Base-by-base conservation (phyloP, 2,113 vertebrate genomes). In the Delphinus delphis region DNA sequence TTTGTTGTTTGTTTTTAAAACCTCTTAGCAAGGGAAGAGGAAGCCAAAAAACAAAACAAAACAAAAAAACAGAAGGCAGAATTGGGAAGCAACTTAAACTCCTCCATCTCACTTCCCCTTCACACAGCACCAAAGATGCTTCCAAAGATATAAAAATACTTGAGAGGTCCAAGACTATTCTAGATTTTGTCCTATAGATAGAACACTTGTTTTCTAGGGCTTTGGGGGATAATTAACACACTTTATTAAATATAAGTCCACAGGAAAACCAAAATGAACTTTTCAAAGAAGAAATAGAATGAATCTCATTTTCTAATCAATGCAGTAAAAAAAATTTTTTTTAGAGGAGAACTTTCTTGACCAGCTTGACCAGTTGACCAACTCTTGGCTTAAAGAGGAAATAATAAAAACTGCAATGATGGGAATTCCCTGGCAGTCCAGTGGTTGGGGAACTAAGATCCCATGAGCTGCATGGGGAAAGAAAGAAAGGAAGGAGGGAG, bases 351-450 rank as follows among this genome's bases (percentile, higher is more conserved):
- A 63, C 47, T 89, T 84, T 96, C n/a, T 90, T 60, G 9, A 90
- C 82, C 50, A 95, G 25, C 53, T 84, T 68, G 73, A 77, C 17
- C 17, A 89, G 76, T 41, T 89, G 44, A 63, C 44, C 25, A 93
- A 81, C 38, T 90, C 80, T 85, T 70, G 26, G 23, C 47, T 82
- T 2, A 89, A 90, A 71, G n/a, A 80, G 9, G 63, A 95, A 79
- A 65, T 80, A 92, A 96, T 70, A 53, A 93, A 65, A 88, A 84
- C 44, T 77, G 25, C 31, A 83, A n/a, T 77, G 89, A 84, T 77
- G 74, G 74, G 74, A 77, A 53, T 53, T 77, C 47, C 74, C 31
- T 77, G 74, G 28, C 50, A 18, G 31, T 53, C 44, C 31, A n/a
- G 6, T 53, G 47, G 74, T 53, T 53, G 28, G 47, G 9, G 44